phyloP scores from a whole-genome alignment of 2,113 vertebrate species.

The Megaptera novaeangliae region DNA sequence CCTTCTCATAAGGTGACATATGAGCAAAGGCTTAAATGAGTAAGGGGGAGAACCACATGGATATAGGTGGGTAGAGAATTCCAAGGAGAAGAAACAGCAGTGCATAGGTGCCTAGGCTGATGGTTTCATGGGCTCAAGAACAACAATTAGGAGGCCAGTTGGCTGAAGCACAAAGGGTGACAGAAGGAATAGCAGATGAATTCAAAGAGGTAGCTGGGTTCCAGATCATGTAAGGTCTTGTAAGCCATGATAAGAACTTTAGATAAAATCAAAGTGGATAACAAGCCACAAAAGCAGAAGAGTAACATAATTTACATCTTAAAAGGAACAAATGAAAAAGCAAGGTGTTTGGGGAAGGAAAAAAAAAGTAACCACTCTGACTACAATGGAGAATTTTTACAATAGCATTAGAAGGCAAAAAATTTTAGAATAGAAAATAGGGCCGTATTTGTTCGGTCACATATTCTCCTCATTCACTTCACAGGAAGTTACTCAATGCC shows the following conservation, averaged over 20 bases:
- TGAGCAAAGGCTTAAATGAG: background rate
- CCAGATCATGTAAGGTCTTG: background rate
- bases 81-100: background rate
- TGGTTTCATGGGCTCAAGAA: background rate
- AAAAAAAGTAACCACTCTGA: background rate
- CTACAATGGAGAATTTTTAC: background rate
- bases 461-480: background rate
- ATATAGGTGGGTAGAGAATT: background rate
- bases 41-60: background rate
- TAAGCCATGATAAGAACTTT: background rate
- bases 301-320: background rate
- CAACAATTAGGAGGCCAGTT: background rate
- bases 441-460: background rate
- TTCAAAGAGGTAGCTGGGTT: background rate
- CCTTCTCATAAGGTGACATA: background rate
- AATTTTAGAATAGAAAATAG: background rate
- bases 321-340: background rate
- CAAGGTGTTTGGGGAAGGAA: background rate
- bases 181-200: background rate
- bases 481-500: background rate
- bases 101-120: background rate
- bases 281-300: background rate
- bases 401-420: conserved; percentile 3
- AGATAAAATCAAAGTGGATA: background rate
- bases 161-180: background rate